Base-by-base conservation (phyloP, 2,888 invertebrate genomes). In the Nycteola revayana region DNA sequence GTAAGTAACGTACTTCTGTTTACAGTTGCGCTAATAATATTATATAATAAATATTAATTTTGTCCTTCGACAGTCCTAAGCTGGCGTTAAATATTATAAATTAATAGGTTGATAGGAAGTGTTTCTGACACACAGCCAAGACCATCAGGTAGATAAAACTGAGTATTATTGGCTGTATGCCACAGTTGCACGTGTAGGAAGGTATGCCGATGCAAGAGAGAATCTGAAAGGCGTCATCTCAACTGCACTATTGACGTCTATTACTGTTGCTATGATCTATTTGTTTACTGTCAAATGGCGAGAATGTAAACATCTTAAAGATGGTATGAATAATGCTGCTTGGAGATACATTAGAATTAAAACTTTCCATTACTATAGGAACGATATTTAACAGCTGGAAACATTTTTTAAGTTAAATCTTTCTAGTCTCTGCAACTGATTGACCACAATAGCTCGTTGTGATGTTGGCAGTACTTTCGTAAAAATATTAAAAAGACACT, bases 121-220 rank as follows among this genome's bases (percentile, higher is more conserved):
- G 52, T 63, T 60, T 54, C 63, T 70, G 76, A 67, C 62, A 60
- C 55, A 42, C 48, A 57, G 82, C 83, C 79, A 83, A 78, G 60
- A 73, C 53, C 54, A 71, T 70, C 71, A 74, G 62, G 66, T 75
- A 75, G 68, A 72, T 68, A 66, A 72, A 73, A 58, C 42, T 45
- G 60, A 63, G 56, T 43, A 48, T 58, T 39, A 51, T 52, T 66
- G 65, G 60, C 64, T 49, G 25, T 28, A 30, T 50, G 65, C 68
- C 68, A 66, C 35, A 21, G 26, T 42, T 56, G 52, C 50, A 57
- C 57, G 53, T 59, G 56, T 55, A 43, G 9, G 25, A 10, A 32
- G 24, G 37, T 31, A 40, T 31, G 25, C 27, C 26, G 21, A 21
- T 36, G 38, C 39, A 42, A 39, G 25, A 41, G 20, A 36, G 31